Evolutionary conservation across 2,113 vertebrate genomes (phyloP).

Genomic region (Bambusicola thoracicus): DNA sequence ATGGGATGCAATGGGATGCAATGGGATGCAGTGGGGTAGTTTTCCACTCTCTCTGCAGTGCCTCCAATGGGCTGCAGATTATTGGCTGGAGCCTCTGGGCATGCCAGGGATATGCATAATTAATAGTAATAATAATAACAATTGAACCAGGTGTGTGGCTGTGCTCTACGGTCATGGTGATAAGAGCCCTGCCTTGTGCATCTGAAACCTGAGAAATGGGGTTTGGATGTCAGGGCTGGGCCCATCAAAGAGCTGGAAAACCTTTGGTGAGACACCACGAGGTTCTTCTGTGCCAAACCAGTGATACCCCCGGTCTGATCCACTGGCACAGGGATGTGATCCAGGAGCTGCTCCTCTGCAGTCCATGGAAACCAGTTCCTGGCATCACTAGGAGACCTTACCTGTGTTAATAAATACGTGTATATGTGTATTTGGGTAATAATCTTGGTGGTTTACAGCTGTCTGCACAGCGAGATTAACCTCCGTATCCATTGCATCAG

Average conservation of each 20-base stretch:
- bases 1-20: neutral
- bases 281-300: neutral
- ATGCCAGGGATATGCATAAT: neutral
- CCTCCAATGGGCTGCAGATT: neutral
- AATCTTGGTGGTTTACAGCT: neutral
- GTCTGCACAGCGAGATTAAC: neutral
- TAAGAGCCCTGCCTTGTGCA: neutral
- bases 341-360: neutral
- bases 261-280: neutral
- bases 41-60: neutral
- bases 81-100: neutral
- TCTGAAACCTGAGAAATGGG: neutral
- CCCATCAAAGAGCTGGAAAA: neutral
- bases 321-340: rapidly evolving
- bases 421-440: neutral
- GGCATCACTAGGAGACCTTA: rapidly evolving
- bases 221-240: neutral
- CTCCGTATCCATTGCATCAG: neutral
- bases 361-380: neutral
- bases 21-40: rapidly evolving
- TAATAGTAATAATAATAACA: neutral
- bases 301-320: neutral
- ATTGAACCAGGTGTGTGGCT: neutral
- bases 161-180: neutral
- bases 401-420: neutral